Conservation (phyloP, 2,888 invertebrate species). For the Nephrotoma guestfalica region DNA sequence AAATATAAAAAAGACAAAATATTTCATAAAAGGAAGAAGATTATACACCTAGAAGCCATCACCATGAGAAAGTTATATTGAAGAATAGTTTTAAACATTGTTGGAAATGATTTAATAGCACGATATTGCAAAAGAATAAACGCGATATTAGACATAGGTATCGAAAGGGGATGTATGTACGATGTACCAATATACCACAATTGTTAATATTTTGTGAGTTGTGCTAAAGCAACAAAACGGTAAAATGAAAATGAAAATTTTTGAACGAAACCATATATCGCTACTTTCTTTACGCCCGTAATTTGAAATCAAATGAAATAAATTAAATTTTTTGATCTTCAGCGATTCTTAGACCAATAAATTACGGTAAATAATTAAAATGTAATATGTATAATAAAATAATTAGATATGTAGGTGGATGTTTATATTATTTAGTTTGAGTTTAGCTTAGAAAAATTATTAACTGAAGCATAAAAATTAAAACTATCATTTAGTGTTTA, state of each 20-base stretch:
- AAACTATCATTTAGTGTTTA: neutral
- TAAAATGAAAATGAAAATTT: no score
- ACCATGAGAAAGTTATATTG: neutral
- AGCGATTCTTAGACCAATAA: neutral
- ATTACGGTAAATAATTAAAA: neutral
- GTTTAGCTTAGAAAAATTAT: neutral
- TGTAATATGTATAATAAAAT: neutral
- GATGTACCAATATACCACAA: no score
- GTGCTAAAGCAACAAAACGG: no score
- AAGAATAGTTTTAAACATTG: neutral
- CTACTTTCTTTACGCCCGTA: neutral
- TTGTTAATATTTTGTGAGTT: no score
- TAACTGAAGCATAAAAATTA: neutral
- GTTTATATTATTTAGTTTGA: neutral
- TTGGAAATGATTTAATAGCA: neutral
- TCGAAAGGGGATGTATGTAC: no score
- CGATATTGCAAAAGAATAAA: neutral
- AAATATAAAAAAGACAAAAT: neutral
- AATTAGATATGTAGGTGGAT: neutral
- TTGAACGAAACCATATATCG: neutral
- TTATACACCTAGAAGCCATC: neutral
- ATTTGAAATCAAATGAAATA: neutral
- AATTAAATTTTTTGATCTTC: neutral
- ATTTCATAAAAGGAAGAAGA: neutral
- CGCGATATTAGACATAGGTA: no score